Evolutionary conservation across 2,797 vertebrate species (phyloP).

Genomic region (Masticophis lateralis): DNA sequence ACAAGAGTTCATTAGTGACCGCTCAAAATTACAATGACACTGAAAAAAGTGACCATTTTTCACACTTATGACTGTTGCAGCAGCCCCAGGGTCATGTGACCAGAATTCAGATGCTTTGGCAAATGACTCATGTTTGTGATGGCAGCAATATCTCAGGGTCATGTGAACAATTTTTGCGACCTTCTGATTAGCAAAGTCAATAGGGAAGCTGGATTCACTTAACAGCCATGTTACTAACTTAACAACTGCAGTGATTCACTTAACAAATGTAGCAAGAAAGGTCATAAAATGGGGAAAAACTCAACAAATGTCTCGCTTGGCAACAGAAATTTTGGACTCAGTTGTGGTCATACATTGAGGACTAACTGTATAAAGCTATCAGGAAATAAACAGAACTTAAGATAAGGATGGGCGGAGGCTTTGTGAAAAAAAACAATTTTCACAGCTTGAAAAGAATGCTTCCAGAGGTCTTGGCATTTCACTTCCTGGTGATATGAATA

Average conservation of each 20-base stretch:
- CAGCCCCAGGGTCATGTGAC: not conserved
- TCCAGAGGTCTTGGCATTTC: not conserved
- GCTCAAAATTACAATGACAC: not conserved
- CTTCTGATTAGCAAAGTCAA: not conserved
- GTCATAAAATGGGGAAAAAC: not conserved
- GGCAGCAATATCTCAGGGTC: not conserved
- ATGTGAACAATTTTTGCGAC: not conserved
- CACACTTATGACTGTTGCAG: not conserved
- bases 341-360: not conserved
- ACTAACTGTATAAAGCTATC: not conserved
- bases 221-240: too few species aligned
- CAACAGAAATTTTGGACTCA: not conserved
- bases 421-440: not conserved
- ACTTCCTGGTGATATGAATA: not conserved
- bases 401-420: not conserved
- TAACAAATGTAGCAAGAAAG: not conserved
- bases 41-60: too few species aligned
- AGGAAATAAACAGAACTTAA: not conserved
- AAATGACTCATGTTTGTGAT: not conserved
- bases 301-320: not conserved
- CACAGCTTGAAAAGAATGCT: not conserved
- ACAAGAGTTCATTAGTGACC: not conserved
- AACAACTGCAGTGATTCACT: not conserved
- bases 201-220: not conserved
- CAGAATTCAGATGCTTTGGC: not conserved